Evolutionary conservation across 2,797 vertebrate species (phyloP).

Genomic region (Sternotherus odoratus): DNA sequence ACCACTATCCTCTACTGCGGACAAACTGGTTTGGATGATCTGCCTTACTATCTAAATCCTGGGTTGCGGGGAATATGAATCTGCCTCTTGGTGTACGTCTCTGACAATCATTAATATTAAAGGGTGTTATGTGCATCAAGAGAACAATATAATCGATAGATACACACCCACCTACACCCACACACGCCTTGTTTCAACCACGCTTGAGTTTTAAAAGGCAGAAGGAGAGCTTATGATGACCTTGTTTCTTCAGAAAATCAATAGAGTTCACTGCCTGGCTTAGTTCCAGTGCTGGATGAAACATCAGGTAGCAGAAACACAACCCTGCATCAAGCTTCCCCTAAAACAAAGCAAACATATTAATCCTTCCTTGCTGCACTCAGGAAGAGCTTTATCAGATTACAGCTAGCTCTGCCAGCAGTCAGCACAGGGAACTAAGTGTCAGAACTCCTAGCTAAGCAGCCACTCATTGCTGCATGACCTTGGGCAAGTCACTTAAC

Average conservation of each 20-base stretch:
- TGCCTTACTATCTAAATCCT: fast-evolving
- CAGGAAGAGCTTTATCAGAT: not conserved
- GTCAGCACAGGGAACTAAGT: not conserved
- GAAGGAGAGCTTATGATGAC: not conserved
- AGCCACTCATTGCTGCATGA: not conserved
- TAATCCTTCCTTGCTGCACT: fast-evolving
- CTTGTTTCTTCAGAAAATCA: not conserved
- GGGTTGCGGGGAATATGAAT: not conserved
- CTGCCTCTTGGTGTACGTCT: fast-evolving
- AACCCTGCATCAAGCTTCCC: not conserved
- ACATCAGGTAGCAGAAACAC: not conserved
- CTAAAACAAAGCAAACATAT: not conserved
- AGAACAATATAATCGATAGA: not conserved
- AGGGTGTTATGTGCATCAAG: not conserved
- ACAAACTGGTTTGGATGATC: not conserved
- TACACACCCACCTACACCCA: not conserved
- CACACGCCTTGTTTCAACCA: not conserved
- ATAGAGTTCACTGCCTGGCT: not conserved
- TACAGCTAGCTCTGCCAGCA: not conserved
- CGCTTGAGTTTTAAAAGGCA: not conserved
- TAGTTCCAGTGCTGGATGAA: not conserved
- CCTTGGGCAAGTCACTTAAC: not conserved
- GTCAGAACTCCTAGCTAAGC: fast-evolving
- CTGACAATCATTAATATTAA: too few species aligned
- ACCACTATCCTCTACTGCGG: fast-evolving